Base-by-base conservation (phyloP, 2,797 vertebrate species). In the Harpagifer antarcticus region DNA sequence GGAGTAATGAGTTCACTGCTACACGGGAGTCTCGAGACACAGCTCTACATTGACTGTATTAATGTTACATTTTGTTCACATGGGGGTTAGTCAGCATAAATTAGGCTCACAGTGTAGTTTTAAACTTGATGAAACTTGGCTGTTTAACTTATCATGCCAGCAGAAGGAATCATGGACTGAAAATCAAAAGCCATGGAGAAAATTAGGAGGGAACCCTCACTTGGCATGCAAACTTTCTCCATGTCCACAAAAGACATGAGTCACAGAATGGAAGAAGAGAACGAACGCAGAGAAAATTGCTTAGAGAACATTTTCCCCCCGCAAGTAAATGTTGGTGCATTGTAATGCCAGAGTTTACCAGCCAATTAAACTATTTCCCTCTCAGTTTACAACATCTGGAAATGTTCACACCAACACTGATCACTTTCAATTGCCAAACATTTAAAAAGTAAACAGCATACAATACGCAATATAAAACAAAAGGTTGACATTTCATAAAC, bases 321-420 rank as follows among this genome's bases (percentile, higher is more conserved):
- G 69, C 42, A 37, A 67, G 66, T 58, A 44, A 49, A 76, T 74
- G 47, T 75, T 15, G 23, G 59, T 78, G 42, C 14, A 12, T 27
- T 53, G 42, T 45, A 12, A 61, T 66, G 82, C 79, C 76, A 78
- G 57, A 27, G 10, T 82, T 88, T 57, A 75, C 44, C 69, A 72
- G 72, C 58, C 72, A 81, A 85, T 90, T 86, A 90, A 88, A 79
- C 11, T 2, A 81, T 81, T 90, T 85, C 78, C 78, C 53, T 86
- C 67, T 85, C 66, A 40, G 70, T 86, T 89, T 71, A 86, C 65
- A 76, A 81, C 87, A 89, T 92, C 89, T 94, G 90, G 88, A 93
- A 87, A 86, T 83, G 81, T 80, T 92, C 74, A 85, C 53, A 76
- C 71, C 48, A 59, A 89, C 52, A 76, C 52, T 55, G 61, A 50